Percentiles rank a stretch among this genome's conserved stretches.
These are phyloP conservation scores for Cyanoderma ruficeps DNA, from an alignment of 2,113 vertebrate species.

Conservation along the genomic window DNA sequence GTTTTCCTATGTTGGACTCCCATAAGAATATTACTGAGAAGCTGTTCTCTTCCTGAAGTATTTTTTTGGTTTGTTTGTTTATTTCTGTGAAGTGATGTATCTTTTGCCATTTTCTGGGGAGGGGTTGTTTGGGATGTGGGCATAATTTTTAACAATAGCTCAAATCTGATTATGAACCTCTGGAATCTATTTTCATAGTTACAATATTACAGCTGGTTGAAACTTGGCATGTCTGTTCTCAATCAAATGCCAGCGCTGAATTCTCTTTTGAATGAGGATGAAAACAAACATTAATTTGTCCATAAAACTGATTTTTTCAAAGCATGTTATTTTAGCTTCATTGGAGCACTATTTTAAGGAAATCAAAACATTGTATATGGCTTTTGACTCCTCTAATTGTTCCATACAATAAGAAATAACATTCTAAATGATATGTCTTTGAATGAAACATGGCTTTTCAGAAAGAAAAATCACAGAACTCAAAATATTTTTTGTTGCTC, in stretches of 20 bases:
- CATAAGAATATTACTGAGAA: not conserved
- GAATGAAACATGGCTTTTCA: not conserved
- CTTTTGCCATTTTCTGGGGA: not conserved
- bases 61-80: not conserved
- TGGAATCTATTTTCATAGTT: conserved; percentile 26
- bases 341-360: conserved; percentile 22
- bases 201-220: conserved; percentile 41
- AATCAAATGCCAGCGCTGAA: conserved; percentile 18
- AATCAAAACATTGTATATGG: conserved; percentile 10
- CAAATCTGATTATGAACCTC: conserved; percentile 11
- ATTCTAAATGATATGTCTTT: not conserved
- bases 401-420: not conserved
- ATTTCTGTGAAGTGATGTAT: not conserved
- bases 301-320: conserved; percentile 13
- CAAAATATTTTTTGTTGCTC: not conserved
- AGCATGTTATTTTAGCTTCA: conserved; percentile 10
- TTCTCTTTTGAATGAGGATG: conserved; percentile 30
- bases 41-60: not conserved
- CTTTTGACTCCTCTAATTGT: conserved; percentile 33
- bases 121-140: rapidly evolving
- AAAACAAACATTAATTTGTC: conserved; percentile 55
- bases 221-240: conserved; percentile 37
- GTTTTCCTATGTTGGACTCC: not conserved
- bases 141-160: not conserved
- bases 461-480: not conserved